phyloP scores from a whole-genome alignment of 2,797 vertebrate species.

The Eulemur rubriventer region DNA sequence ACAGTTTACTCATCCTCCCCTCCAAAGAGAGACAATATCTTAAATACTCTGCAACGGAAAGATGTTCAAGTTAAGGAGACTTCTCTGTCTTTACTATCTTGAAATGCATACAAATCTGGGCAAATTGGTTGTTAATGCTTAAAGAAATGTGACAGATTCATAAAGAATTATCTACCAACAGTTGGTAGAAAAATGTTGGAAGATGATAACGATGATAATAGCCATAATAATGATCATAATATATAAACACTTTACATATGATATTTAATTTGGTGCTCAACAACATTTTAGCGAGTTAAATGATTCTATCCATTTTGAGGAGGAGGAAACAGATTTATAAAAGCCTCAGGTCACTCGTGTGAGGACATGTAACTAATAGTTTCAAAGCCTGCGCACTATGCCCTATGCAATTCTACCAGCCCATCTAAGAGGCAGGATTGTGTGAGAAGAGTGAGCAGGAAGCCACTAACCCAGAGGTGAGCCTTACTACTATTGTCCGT shows the following conservation, averaged over 20 bases:
- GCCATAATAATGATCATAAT: neutral
- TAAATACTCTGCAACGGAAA: neutral
- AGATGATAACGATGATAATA: neutral
- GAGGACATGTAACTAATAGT: neutral
- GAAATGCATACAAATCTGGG: neutral
- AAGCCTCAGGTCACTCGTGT: neutral
- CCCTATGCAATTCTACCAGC: neutral
- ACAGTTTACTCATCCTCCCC: neutral
- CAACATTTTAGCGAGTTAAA: neutral
- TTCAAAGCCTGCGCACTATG: neutral
- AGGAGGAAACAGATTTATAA: neutral
- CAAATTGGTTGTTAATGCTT: neutral
- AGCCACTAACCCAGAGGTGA: neutral
- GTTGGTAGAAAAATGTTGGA: neutral
- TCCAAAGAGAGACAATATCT: neutral
- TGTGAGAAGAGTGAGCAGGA: neutral
- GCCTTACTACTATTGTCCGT: too few species aligned
- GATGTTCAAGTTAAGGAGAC: neutral
- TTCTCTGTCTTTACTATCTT: neutral
- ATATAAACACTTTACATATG: neutral
- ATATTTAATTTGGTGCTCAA: neutral
- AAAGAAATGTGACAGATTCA: neutral
- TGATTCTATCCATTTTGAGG: neutral
- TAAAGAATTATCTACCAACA: neutral
- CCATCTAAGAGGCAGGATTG: neutral